Evolutionary conservation across 2,888 invertebrate genomes (phyloP), one percentile per base, ranked within the genome.

Genomic region (Proisotoma minuta): DNA sequence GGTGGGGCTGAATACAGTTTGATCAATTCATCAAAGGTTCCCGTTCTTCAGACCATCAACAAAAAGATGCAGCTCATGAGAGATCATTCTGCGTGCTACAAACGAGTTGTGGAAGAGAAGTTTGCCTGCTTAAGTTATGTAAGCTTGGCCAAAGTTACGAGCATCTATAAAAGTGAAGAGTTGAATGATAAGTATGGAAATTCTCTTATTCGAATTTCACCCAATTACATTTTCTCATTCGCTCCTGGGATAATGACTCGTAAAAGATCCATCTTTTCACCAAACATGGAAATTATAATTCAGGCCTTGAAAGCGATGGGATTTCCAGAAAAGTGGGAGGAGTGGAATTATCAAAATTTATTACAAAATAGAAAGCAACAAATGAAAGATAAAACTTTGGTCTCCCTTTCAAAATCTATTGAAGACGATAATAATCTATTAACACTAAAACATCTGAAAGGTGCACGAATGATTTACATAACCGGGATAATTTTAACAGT

Each of bases 91-190:
- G 39, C 43, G 28, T 64, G 63, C 40, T 3, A 57, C 15, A 49
- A 51, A 18, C 34, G 39, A 15, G 48, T 57, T 2, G 10, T 60
- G n/a, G 22, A 23, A 3, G 27, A 57, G 12, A 52, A 48, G n/a
- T 51, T 57, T 3, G 53, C 58, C 15, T 64, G 63, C 52, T 61
- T 64, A n/a, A 56, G 48, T 18, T 64, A 54, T 43, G 58, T 54
- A 4, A 2, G 23, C 12, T 50, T 57, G 12, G 57, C 51, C 23
- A 29, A 64, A 28, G n/a, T n/a, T n/a, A n/a, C n/a, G n/a, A n/a
- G n/a, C n/a, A 47, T 52, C 18, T 24, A 53, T 28, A 29, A 60
- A 1, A 28, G 53, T 27, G 47, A 47, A 18, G 53, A 60, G 28
- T 52, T 60, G 43, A 57, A 51, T 28, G 56, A 57, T 28, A 49